phyloP scores from a whole-genome alignment of 2,888 invertebrate species.

The Hybos culiciformis region DNA sequence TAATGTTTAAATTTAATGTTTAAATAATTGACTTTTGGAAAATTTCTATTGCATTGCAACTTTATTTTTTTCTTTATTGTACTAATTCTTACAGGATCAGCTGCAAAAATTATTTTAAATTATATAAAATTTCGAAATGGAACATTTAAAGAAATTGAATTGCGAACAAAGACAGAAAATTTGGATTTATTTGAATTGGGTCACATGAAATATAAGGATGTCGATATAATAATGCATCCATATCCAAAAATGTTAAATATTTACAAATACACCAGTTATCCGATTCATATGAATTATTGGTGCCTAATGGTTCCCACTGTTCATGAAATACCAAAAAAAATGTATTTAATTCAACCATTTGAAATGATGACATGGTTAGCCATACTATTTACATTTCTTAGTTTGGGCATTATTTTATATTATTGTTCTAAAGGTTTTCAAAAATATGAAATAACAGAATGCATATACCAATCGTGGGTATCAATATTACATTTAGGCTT shows the following conservation, averaged over 20 bases:
- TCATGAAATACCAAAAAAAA: constrained; percentile 19
- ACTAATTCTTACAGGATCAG: neutral
- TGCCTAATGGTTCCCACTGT: constrained; percentile 26
- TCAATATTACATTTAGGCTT: too few relatives aligned
- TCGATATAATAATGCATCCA: neutral
- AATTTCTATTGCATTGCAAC: too few relatives aligned
- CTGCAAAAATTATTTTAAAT: neutral
- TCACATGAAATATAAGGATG: neutral
- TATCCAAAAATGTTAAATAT: neutral
- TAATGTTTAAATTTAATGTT: too few relatives aligned
- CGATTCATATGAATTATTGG: constrained; percentile 25
- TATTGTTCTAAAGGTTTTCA: too few relatives aligned
- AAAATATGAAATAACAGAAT: too few relatives aligned
- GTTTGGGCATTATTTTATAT: too few relatives aligned
- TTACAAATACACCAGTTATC: constrained; percentile 21
- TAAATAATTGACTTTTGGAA: too few relatives aligned
- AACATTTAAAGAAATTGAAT: neutral
- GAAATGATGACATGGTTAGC: constrained; percentile 7
- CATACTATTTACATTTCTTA: too few relatives aligned
- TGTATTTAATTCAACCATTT: constrained; percentile 20
- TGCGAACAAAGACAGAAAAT: neutral
- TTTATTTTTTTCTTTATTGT: neutral
- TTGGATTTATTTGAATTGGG: neutral
- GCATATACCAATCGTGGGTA: too few relatives aligned
- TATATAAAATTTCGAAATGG: neutral